Base-by-base conservation (phyloP, 2,888 invertebrate genomes). In the Hanleya hanleyi region DNA sequence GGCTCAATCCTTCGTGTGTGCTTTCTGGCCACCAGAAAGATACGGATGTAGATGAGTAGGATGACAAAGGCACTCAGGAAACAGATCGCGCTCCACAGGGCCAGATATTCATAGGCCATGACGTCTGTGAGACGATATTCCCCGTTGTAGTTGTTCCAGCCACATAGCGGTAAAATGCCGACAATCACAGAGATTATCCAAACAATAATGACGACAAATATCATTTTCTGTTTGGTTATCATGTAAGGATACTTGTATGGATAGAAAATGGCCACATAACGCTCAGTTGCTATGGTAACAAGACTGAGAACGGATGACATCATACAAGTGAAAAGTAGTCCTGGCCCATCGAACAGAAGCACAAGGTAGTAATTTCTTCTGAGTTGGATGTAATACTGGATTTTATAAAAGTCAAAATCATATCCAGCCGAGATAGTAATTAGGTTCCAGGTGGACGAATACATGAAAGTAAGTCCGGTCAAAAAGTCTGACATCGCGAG, bases 241-340 rank as follows among this genome's bases (percentile, higher is more conserved):
- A 74, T 70, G 12, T 65, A 22, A 32, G 66, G 66, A 51, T 78
- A 76, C 22, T 68, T 49, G 49, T 70, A 76, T 7, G 74, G 62
- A 33, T 78, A 66, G 32, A 78, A 73, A 9, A 78, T 68, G 12
- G 76, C 78, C 12, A 78, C 69, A 18, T 74, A 76, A 36, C 78
- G 51, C 15, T 78, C 78, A 15, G 62, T 37, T 9, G 78, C 76
- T 36, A 78, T 78, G 4, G 76, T 50, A 6, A 64, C 69, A 2
- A 78, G 68, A 41, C 74, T 78, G 3, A 78, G 50, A 26, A 76
- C 73, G 29, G 76, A 76, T 22, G 78, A 78, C 76, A 78, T 74
- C 72, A 78, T 71, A 50, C 78, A 74, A 9, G 73, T 71, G 67
- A 78, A 78, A 18, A 78, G 41, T 12, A 76, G 65, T 0, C 76